phyloP scores from a whole-genome alignment of 1,140 invertebrate genomes.

The Melipona quadrifasciata region DNA sequence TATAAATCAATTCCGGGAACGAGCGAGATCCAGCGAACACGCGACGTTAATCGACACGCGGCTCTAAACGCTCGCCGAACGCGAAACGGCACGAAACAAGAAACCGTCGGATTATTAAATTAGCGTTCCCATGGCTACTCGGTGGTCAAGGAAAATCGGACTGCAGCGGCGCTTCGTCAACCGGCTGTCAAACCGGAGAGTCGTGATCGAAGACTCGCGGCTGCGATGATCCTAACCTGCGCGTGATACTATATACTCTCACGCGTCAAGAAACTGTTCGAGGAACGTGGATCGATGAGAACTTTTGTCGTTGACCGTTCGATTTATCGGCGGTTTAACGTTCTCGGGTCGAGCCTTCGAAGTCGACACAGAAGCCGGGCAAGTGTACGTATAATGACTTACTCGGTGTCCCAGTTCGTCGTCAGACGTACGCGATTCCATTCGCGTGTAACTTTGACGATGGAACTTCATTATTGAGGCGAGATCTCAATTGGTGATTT shows the following conservation, averaged over 20 bases:
- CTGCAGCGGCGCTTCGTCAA: conserved; percentile 37
- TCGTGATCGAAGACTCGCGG: background rate
- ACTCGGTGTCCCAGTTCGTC: background rate
- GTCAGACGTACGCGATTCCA: background rate
- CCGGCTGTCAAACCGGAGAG: conserved; percentile 25
- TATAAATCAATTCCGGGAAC: background rate
- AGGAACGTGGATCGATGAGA: background rate
- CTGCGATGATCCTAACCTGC: background rate
- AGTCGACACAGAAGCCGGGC: conserved; percentile 52
- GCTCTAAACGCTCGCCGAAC: background rate
- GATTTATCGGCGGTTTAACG: conserved; percentile 25
- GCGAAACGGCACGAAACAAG: conserved; percentile 25
- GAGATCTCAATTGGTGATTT: background rate
- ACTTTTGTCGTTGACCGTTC: background rate
- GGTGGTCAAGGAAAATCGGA: conserved; percentile 67
- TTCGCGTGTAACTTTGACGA: background rate
- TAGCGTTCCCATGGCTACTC: conserved; percentile 74
- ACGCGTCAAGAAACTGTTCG: background rate
- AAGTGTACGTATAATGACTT: conserved; percentile 53
- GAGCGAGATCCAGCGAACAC: background rate
- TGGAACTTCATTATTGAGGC: background rate
- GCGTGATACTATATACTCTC: no score
- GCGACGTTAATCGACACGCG: conserved; percentile 7
- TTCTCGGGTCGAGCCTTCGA: background rate
- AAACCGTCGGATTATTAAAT: conserved; percentile 69